Conservation (phyloP, 2,888 invertebrate species). For the Noctua janthina region DNA sequence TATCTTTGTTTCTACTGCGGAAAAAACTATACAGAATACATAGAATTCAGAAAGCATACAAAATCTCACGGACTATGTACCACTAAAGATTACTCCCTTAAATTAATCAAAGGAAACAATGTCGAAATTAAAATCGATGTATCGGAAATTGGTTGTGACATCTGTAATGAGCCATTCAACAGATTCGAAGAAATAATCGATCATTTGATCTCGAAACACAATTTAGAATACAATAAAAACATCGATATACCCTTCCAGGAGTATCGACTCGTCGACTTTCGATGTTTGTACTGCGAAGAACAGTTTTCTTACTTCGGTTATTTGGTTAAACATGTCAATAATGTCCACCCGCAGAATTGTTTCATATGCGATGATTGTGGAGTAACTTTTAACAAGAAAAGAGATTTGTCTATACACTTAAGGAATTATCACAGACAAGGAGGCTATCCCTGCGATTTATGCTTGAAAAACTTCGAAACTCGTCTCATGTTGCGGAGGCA, state of each 20-base stretch:
- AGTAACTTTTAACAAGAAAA: conserved; percentile 78
- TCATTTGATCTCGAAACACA: conserved; percentile 82
- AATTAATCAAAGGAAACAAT: conserved; percentile 78
- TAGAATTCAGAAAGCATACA: conserved; percentile 82
- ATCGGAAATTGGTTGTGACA: conserved; percentile 81
- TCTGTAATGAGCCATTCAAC: conserved; percentile 79
- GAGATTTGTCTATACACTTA: conserved; percentile 79
- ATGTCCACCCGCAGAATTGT: conserved; percentile 77
- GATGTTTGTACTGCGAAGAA: conserved; percentile 79
- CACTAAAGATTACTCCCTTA: conserved; percentile 78
- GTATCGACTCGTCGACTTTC: conserved; percentile 78
- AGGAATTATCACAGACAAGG: conserved; percentile 76
- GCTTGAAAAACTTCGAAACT: conserved; percentile 75
- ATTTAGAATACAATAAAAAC: conserved; percentile 78
- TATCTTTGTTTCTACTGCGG: conserved; percentile 85
- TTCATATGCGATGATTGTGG: conserved; percentile 83
- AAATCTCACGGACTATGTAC: conserved; percentile 79
- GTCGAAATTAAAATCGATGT: conserved; percentile 83
- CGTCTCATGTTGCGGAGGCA: conserved; percentile 73
- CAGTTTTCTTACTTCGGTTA: conserved; percentile 79
- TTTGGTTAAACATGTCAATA: conserved; percentile 81
- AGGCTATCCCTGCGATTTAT: conserved; percentile 81
- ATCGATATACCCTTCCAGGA: conserved; percentile 79
- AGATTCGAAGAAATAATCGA: conserved; percentile 77
- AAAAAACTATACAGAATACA: conserved; percentile 75